phyloP scores from a whole-genome alignment of 2,113 vertebrate genomes.

The Cercopithecus mona region DNA sequence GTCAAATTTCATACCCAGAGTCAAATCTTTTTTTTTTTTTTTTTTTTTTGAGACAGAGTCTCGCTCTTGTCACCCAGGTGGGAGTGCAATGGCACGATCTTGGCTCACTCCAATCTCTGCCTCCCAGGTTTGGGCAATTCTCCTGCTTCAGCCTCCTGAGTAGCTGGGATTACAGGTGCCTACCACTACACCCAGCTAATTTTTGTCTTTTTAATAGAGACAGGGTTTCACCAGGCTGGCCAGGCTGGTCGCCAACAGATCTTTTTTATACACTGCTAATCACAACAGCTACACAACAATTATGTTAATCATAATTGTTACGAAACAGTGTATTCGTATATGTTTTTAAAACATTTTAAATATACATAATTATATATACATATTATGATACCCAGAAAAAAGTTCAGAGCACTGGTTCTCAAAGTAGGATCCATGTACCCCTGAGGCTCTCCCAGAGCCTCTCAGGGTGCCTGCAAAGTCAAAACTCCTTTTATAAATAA shows the following conservation, averaged over 20 bases:
- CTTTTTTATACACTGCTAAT: neutral
- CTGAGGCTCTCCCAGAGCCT: neutral
- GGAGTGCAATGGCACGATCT: too few relatives aligned
- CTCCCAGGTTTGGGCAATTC: too few relatives aligned
- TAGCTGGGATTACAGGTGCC: too few relatives aligned
- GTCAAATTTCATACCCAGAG: neutral
- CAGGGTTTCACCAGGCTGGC: too few relatives aligned
- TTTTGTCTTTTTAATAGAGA: too few relatives aligned
- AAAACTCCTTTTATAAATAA: neutral
- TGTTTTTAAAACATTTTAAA: neutral
- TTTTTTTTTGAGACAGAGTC: too few relatives aligned
- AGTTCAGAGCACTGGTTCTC: neutral
- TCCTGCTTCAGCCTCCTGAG: too few relatives aligned
- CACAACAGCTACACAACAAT: neutral
- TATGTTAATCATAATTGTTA: neutral
- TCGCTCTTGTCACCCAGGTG: too few relatives aligned
- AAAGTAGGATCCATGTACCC: neutral
- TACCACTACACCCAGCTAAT: too few relatives aligned
- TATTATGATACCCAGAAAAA: neutral
- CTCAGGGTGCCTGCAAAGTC: neutral
- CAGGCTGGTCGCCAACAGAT: neutral
- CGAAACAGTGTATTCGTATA: neutral
- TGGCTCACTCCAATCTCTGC: too few relatives aligned
- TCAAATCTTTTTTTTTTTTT: neutral
- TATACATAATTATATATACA: neutral